Evolutionary conservation across 2,888 invertebrate species (phyloP).

Genomic region (Eurytoma adleriae): DNA sequence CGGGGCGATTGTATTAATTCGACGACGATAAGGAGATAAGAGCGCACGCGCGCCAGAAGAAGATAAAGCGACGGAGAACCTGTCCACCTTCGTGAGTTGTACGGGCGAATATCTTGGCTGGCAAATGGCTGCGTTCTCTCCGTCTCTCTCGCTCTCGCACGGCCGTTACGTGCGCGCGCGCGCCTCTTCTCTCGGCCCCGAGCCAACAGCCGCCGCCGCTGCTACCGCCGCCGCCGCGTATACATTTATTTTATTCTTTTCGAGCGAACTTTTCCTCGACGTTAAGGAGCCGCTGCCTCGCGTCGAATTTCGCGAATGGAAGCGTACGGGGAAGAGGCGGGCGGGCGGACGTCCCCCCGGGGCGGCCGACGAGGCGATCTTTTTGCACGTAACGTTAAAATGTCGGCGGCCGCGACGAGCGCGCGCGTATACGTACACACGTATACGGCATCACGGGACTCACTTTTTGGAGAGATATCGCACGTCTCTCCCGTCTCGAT

Average conservation of each 20-base stretch:
- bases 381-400: conserved; percentile 20
- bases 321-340: not conserved
- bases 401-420: conserved; percentile 26
- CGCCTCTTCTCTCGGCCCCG: not conserved
- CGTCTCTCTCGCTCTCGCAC: conserved; percentile 4
- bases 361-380: not conserved
- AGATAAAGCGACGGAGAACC: conserved; percentile 23
- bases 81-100: conserved; percentile 38
- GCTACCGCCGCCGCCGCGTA: not conserved
- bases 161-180: not conserved
- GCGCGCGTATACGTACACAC: not conserved
- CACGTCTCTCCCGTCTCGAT: not conserved
- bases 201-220: not conserved
- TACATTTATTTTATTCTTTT: not conserved
- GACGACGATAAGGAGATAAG: conserved; percentile 1
- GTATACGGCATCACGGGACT: not conserved
- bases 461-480: not conserved
- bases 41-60: not conserved
- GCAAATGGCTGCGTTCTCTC: conserved; percentile 17
- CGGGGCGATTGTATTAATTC: not conserved
- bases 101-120: conserved; percentile 38
- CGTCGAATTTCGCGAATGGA: not conserved
- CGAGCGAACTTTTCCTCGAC: not conserved
- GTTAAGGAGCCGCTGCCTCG: not conserved
- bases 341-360: not conserved